Evolutionary conservation across 2,888 invertebrate species (phyloP), one percentile per base, ranked within the genome.

Genomic region (Theodoxus fluviatilis): DNA sequence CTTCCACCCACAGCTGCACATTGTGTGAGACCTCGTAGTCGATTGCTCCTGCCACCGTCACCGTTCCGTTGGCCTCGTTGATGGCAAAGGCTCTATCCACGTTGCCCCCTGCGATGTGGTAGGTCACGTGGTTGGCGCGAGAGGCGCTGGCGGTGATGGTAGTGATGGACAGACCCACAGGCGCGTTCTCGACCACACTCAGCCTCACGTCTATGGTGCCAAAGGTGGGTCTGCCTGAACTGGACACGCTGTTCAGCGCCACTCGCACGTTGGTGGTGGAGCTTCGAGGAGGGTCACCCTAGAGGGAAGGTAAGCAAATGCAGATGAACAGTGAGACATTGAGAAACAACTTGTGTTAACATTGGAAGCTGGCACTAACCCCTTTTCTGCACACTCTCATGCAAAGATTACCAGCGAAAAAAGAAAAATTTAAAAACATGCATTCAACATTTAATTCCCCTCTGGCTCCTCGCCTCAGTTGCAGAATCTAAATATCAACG

Each of bases 61-160:
- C 75, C 4, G 71, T 70, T 15, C 83, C 83, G 12, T 74, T 73
- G 15, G 66, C 67, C 1, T 71, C 55, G n/a, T 78, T 78, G 38
- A 84, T 78, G 35, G 73, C 71, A 57, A 83, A 81, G 0, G 79
- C 79, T 15, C 94, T 93, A 0, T 94, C 94, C 2, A 94, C 91
- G 85, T 96, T 97, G 3, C 97, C 97, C n/a, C 96, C 97, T 12
- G 95, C 96, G 74, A 97, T 93, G 37, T 92, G 92, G 83, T 93
- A 97, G 73, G 72, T 73, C 22, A 85, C 67, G 18, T 64, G 65
- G 37, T 74, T 74, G 61, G 70, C 74, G 0, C 74, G 91, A 28
- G 68, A 52, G 90, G 71, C 95, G 3, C 90, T 90, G 0, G 95
- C 95, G 68, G 91, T 90, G 7, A 96, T 92, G 0, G 94, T 95